Conservation (phyloP, 1,140 invertebrate species). For the Matsumurasca onukii region DNA sequence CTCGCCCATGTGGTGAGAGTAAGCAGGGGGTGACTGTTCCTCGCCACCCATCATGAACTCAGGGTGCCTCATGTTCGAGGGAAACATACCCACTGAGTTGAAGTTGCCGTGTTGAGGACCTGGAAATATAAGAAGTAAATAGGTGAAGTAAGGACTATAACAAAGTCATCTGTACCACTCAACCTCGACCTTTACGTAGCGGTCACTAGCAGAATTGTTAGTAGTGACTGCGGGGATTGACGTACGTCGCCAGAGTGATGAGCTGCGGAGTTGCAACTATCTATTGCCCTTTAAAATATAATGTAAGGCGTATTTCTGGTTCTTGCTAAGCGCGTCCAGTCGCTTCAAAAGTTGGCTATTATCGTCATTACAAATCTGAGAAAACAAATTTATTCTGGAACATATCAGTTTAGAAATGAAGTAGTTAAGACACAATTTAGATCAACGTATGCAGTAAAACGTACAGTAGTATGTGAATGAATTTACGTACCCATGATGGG, state of each 20-base stretch:
- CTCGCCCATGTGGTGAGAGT: conserved; percentile 25
- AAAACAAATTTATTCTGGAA: no score
- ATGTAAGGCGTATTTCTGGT: no score
- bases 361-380: no score
- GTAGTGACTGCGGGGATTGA: neutral
- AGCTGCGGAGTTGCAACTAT: neutral
- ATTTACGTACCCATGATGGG: conserved; percentile 41
- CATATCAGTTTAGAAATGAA: neutral
- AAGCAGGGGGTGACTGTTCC: conserved; percentile 26
- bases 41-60: conserved; percentile 24
- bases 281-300: neutral
- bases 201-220: neutral
- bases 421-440: neutral
- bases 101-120: conserved; percentile 13
- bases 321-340: no score
- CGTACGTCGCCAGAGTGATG: neutral
- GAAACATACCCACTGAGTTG: conserved; percentile 31
- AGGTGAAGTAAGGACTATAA: no score
- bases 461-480: neutral
- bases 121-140: no score
- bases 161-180: no score
- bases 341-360: no score
- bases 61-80: conserved; percentile 26
- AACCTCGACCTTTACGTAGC: no score
- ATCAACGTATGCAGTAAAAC: neutral